Percentiles rank a stretch among this genome's conserved stretches.
phyloP scores from a whole-genome alignment of 2,113 vertebrate genomes.

The Phalacrocorax pelagicus region DNA sequence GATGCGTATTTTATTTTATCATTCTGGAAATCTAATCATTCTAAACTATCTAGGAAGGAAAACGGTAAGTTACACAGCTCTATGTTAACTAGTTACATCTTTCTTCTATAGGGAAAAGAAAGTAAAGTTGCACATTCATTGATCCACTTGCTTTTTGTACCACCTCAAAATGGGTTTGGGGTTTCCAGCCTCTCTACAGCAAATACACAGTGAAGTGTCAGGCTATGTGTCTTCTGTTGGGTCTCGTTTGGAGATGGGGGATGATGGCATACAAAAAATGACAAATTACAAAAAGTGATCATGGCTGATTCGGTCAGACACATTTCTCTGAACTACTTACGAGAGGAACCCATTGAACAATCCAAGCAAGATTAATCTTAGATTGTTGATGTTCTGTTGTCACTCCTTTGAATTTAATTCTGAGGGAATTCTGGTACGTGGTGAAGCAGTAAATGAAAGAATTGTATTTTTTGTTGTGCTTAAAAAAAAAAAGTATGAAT shows the following conservation, averaged over 20 bases:
- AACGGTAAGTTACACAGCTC: slow-evolving; percentile 50
- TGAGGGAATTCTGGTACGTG: slow-evolving; percentile 70
- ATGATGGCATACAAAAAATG: slow-evolving; percentile 32
- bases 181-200: slow-evolving; percentile 47
- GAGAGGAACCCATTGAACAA: slow-evolving; percentile 55
- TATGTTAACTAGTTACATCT: slow-evolving; percentile 33
- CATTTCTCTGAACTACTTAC: slow-evolving; percentile 33
- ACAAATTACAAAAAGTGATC: slow-evolving; percentile 17
- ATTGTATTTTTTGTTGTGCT: slow-evolving; percentile 63
- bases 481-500: slow-evolving; percentile 51
- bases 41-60: neutral
- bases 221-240: slow-evolving; percentile 66
- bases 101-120: neutral
- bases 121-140: slow-evolving; percentile 18
- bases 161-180: slow-evolving; percentile 1
- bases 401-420: slow-evolving; percentile 65
- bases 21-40: neutral
- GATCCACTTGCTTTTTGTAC: slow-evolving; percentile 16
- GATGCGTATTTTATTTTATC: neutral
- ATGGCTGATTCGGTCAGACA: slow-evolving; percentile 56
- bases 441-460: slow-evolving; percentile 70
- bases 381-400: slow-evolving; percentile 57
- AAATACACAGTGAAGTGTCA: slow-evolving; percentile 37
- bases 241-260: slow-evolving; percentile 42
- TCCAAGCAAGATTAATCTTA: slow-evolving; percentile 22